Evolutionary conservation across 2,888 invertebrate genomes (phyloP), one percentile per base, ranked within the genome.

Genomic region (Tetragonisca angustula): DNA sequence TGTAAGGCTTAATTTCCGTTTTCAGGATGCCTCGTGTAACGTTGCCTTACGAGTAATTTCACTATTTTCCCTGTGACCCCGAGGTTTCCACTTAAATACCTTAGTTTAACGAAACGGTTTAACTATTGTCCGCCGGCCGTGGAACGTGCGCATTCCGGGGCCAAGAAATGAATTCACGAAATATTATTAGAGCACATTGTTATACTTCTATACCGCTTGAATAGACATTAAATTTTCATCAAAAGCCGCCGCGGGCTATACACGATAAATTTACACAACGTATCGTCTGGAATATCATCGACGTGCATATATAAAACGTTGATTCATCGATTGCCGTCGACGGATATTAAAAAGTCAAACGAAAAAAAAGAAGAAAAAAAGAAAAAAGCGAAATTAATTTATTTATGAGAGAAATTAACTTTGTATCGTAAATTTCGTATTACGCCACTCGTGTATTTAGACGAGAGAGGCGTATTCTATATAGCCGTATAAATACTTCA

Each of bases 21-120:
- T 78, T 69, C 70, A 54, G 54, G 64, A 19, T 59, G 85, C 89
- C 82, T 78, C 90, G 88, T 86, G 87, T 87, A 88, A 85, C 88
- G 68, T 71, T 71, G 83, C 74, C 87, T 87, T 64, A 52, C 74
- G 67, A 81, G 79, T 83, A 87, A 88, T 91, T 91, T 90, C 76
- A 81, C 84, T 87, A 88, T 91, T 91, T 89, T 90, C 81, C 85
- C 75, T 73, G 79, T 79, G 79, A 84, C 69, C 76, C 76, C 87
- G 49, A 79, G 85, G 81, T 90, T 90, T 88, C 83, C 80, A 81
- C 83, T 89, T 85, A 87, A 90, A 89, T 86, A 83, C 87, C 87
- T 82, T 80, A 85, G 83, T 85, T 86, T 84, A 90, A 86, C 86
- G 83, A 81, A 85, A 86, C 83, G 75, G 88, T 84, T 86, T 73